phyloP scores from a whole-genome alignment of 1,140 invertebrate species.

The Cyphomyrmex costatus region DNA sequence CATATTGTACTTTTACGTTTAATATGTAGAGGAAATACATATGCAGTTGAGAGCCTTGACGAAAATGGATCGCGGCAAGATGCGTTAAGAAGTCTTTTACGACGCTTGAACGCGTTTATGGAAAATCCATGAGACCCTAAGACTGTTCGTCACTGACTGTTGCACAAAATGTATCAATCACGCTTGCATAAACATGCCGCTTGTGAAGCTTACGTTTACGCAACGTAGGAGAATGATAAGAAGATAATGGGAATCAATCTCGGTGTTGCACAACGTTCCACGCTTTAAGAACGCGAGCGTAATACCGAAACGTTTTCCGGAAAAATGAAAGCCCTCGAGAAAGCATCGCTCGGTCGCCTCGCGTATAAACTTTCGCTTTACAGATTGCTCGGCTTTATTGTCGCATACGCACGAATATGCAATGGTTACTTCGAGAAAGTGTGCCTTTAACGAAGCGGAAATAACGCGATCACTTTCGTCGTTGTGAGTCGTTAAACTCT shows the following conservation, averaged over 20 bases:
- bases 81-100: slow-evolving; percentile 33
- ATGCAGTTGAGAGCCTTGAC: slow-evolving; percentile 25
- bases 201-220: slow-evolving; percentile 11
- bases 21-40: slow-evolving; percentile 37
- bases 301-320: not conserved
- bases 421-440: not conserved
- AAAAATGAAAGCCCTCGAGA: not conserved
- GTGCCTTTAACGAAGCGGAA: slow-evolving; percentile 23
- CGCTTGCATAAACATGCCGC: slow-evolving; percentile 27
- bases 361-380: slow-evolving; percentile 42
- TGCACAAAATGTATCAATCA: slow-evolving; percentile 57
- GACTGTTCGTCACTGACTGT: slow-evolving; percentile 38
- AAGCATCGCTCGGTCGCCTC: not conserved
- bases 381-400: slow-evolving; percentile 33
- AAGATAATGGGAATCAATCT: slow-evolving; percentile 24
- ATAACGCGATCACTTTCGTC: slow-evolving; percentile 52
- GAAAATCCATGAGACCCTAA: slow-evolving; percentile 36
- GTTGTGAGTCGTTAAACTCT: slow-evolving; percentile 53
- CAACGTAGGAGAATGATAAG: slow-evolving; percentile 36
- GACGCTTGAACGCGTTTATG: slow-evolving; percentile 19
- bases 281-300: not conserved
- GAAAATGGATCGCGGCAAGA: slow-evolving; percentile 44
- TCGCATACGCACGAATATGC: slow-evolving; percentile 21
- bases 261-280: slow-evolving; percentile 18
- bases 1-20: slow-evolving; percentile 13